Base-by-base conservation (phyloP, 2,113 vertebrate genomes). In the Kobus ellipsiprymnus region DNA sequence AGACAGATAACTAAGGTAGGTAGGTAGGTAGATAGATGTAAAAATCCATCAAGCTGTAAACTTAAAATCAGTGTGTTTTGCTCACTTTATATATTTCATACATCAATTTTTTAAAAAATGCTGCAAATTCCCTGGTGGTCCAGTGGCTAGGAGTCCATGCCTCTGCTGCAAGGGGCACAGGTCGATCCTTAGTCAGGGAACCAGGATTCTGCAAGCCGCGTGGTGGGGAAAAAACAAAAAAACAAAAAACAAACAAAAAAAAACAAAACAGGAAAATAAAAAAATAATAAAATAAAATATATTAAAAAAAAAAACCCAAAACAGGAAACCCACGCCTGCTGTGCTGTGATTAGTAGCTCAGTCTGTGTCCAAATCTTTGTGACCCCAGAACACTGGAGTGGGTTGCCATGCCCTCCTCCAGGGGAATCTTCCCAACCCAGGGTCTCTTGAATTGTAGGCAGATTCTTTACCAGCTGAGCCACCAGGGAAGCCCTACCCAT, bases 11-110 rank as follows among this genome's bases (percentile, higher is more conserved):
- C 48, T 52, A 33, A 50, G 78, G 78, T 50, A 81, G 29, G 16
- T 50, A 50, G 29, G 16, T 33, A 50, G 46, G 1, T 11, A 30
- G 46, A 30, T 8, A 84, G 64, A 57, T 46, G 10, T 74, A 57
- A 85, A 92, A 92, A 85, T 74, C 27, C 29, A 85, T 57, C 62
- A 57, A 74, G 6, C 25, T 74, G 29, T 85, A 74, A 84, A 71
- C 25, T n/a, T 55, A n/a, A 84, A 46, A 83, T 54, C 36, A 82
- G 9, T 71, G 36, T 46, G 50, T 7, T 74, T 46, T 93, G 36
- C 12, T 48, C 44, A 36, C 15, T n/a, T 88, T 64, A 15, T 48
- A n/a, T 80, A 55, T 52, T 7, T 81, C 80, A 94, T 46, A 14
- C 6, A 81, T 54, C n/a, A 80, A 25, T 78, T 27, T 55, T 48